A percentile compares a stretch with the other conserved stretches of the same genome.
Conservation (phyloP, 2,888 invertebrate species). For the Plutella xylostella region DNA sequence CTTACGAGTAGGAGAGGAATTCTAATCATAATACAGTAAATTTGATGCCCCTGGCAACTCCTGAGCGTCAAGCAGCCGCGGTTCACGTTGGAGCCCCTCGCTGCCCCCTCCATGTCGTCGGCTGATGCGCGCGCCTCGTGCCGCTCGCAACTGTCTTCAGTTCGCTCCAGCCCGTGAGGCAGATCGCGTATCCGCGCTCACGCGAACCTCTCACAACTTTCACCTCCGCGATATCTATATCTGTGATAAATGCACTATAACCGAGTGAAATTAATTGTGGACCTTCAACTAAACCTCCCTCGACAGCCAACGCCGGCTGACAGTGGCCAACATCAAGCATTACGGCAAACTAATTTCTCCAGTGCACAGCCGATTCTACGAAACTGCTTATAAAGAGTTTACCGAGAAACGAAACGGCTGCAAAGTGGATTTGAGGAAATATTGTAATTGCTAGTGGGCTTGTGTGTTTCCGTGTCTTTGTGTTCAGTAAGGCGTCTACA, state of each 20-base stretch:
- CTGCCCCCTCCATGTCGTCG: no score
- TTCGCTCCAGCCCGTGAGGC: slow-evolving; percentile 42
- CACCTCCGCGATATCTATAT: slow-evolving; percentile 61
- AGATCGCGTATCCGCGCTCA: slow-evolving; percentile 31
- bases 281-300: slow-evolving; percentile 20
- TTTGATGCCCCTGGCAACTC: no score
- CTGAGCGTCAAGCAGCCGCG: no score
- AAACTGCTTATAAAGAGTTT: slow-evolving; percentile 66
- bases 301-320: slow-evolving; percentile 44
- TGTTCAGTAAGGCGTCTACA: slow-evolving; percentile 54
- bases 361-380: slow-evolving; percentile 56
- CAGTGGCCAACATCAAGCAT: slow-evolving; percentile 41
- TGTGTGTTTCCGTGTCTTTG: slow-evolving; percentile 57
- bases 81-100: slow-evolving; percentile 13
- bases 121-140: no score
- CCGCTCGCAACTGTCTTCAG: slow-evolving; percentile 16
- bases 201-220: slow-evolving; percentile 45
- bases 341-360: slow-evolving; percentile 67
- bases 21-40: no score
- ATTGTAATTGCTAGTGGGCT: slow-evolving; percentile 52
- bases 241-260: slow-evolving; percentile 53
- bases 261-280: slow-evolving; percentile 64
- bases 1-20: no score
- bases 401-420: slow-evolving; percentile 59
- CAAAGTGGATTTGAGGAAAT: slow-evolving; percentile 67